Conservation (phyloP, 2,888 invertebrate genomes). For the Polydrusus tereticollis region DNA sequence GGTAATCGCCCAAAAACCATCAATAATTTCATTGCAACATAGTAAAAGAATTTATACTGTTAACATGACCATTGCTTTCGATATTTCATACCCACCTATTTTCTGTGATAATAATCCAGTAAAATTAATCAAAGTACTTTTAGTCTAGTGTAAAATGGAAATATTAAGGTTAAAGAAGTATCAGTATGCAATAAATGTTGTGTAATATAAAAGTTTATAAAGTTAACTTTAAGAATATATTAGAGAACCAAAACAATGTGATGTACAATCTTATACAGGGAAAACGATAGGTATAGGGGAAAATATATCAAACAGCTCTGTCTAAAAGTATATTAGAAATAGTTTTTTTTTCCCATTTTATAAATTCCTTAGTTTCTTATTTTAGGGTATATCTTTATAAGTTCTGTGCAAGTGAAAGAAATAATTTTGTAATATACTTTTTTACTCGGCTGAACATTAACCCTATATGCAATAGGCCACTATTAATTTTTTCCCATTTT, state of each 20-base stretch:
- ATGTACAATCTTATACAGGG: conserved; percentile 60
- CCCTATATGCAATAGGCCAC: conserved; percentile 40
- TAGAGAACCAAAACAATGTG: conserved; percentile 53
- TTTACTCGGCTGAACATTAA: neutral
- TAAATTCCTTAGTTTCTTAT: neutral
- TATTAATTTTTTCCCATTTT: conserved; percentile 43
- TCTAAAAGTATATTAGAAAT: neutral
- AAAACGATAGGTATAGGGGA: conserved; percentile 36
- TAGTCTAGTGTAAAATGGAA: too few relatives aligned
- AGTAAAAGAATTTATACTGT: too few relatives aligned
- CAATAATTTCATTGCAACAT: too few relatives aligned
- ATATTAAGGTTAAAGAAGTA: conserved; percentile 5
- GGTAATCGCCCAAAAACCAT: too few relatives aligned
- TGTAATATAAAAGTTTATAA: conserved; percentile 55
- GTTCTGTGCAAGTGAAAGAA: too few relatives aligned
- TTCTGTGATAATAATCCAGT: conserved; percentile 33
- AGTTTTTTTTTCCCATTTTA: neutral
- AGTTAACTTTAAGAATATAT: conserved; percentile 45
- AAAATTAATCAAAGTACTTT: conserved; percentile 16
- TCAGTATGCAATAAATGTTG: conserved; percentile 55
- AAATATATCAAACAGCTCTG: neutral
- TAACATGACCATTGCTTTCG: neutral
- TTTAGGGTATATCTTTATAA: too few relatives aligned
- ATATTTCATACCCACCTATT: conserved; percentile 18
- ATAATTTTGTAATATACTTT: neutral